These are phyloP conservation scores for Callionymus lyra DNA, from an alignment of 2,113 vertebrate species.

Conservation along the genomic window DNA sequence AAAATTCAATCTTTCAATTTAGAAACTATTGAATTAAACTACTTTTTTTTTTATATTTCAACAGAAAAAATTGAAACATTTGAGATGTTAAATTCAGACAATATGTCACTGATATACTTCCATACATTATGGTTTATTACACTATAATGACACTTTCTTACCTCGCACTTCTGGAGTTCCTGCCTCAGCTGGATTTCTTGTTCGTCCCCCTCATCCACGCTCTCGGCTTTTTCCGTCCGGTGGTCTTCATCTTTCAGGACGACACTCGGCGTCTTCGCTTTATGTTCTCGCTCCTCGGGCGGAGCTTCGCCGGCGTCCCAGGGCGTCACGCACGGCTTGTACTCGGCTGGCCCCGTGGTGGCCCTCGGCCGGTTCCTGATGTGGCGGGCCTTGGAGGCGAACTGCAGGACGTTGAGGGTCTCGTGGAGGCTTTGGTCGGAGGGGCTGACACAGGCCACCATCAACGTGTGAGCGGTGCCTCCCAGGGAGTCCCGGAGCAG, in stretches of 20 bases:
- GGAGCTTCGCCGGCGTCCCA: constrained; percentile 68
- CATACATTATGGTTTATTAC: too few species aligned
- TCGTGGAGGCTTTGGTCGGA: constrained; percentile 76
- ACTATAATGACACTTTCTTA: too few species aligned
- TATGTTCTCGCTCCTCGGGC: constrained; percentile 47
- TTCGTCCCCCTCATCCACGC: background rate
- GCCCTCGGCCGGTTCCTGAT: constrained; percentile 73
- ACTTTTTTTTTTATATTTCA: too few species aligned
- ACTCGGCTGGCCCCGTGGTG: constrained; percentile 18
- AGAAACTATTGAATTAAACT: too few species aligned
- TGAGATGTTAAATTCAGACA: too few species aligned
- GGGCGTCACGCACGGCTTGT: constrained; percentile 12
- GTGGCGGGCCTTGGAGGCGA: constrained; percentile 77
- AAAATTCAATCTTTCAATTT: too few species aligned
- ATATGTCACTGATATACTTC: too few species aligned
- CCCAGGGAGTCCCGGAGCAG: constrained; percentile 85
- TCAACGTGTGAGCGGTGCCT: constrained; percentile 82
- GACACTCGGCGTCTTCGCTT: too few species aligned
- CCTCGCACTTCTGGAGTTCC: constrained; percentile 79
- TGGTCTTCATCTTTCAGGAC: constrained; percentile 68
- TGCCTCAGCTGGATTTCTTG: constrained; percentile 56
- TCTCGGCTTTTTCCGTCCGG: constrained; percentile 53
- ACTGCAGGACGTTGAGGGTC: constrained; percentile 81
- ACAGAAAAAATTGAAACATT: too few species aligned
- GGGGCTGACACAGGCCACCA: constrained; percentile 85